Base-by-base conservation (phyloP, 2,888 invertebrate species). In the Orthonevra nobilis region DNA sequence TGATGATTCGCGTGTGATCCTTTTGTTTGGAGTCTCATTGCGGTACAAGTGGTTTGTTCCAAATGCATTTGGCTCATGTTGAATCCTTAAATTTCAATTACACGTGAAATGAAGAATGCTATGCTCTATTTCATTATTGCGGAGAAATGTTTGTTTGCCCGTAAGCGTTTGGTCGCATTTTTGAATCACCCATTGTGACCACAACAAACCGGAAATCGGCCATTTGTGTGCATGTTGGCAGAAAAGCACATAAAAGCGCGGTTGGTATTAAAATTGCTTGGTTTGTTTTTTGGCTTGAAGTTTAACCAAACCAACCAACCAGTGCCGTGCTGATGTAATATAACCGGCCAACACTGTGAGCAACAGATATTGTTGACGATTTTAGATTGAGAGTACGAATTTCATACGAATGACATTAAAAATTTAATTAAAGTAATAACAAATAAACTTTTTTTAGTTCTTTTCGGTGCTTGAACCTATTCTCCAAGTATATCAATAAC, bases 31-130 rank as follows among this genome's bases (percentile, higher is more conserved):
- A 17, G 26, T 28, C 30, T 42, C 36, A 60, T 66, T 66, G 73
- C 10, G 58, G 73, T 58, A 38, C 56, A 34, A 66, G 64, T 15
- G 73, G 73, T 66, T 60, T 34, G 42, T 10, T 48, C 48, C 38
- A 56, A 72, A 63, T 72, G 56, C 48, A 40, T 63, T 63, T 40
- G 48, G 34, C 5, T n/a, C 20, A 66, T 58, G 40, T 34, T 52
- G 42, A 50, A 66, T 64, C 44, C 66, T 73, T 73, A 58, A 73
- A 73, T 73, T 73, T 73, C 73, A 73, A 73, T 73, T 73, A 73
- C 58, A 73, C 58, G 30, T 50, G 15, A 73, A 66, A 73, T 73
- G 73, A 73, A 66, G 38, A 60, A 73, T 66, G 73, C 28, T 58
- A 12, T 12, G 28, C 14, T 38, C 50, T 42, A 46, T 73, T 56